phyloP scores from a whole-genome alignment of 37 sponge, comb jelly and placozoan species.

The Halichondria panicea region DNA sequence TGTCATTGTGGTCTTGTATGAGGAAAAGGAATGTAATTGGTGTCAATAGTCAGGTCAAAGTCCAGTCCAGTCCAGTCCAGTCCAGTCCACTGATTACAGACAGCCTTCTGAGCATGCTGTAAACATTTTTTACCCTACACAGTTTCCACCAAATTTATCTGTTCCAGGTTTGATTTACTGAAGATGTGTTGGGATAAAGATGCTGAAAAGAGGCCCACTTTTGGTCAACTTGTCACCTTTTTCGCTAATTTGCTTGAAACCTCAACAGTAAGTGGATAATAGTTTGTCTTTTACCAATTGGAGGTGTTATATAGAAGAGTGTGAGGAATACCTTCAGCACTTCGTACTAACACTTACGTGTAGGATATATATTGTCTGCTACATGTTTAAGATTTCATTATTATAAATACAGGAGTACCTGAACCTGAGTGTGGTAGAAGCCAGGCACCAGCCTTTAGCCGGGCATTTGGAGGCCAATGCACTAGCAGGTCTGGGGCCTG shows the following conservation, averaged over 20 bases:
- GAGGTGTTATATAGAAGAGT: not conserved
- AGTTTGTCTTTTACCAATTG: not conserved
- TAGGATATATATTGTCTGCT: too few relatives aligned
- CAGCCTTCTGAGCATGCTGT: too few relatives aligned
- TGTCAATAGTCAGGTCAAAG: too few relatives aligned
- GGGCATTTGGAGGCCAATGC: slow-evolving; percentile 4
- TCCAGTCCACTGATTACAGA: too few relatives aligned
- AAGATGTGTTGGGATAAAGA: slow-evolving; percentile 46
- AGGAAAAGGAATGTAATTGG: not conserved
- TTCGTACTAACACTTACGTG: not conserved
- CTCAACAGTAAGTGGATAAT: not conserved
- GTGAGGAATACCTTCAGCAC: not conserved
- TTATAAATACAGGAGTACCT: slow-evolving; percentile 10
- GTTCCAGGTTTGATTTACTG: slow-evolving; percentile 48
- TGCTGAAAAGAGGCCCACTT: slow-evolving; percentile 47
- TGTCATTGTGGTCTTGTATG: too few relatives aligned
- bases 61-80: too few relatives aligned
- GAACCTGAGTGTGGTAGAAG: slow-evolving; percentile 11
- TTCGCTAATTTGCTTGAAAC: not conserved
- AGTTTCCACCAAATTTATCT: not conserved
- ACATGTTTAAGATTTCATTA: not conserved
- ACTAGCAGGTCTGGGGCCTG: too few relatives aligned
- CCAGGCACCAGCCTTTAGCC: not conserved
- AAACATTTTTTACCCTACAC: too few relatives aligned
- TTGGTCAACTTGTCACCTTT: slow-evolving; percentile 29